Conservation (phyloP, 2,797 vertebrate genomes). For the Uromys caudimaculatus region DNA sequence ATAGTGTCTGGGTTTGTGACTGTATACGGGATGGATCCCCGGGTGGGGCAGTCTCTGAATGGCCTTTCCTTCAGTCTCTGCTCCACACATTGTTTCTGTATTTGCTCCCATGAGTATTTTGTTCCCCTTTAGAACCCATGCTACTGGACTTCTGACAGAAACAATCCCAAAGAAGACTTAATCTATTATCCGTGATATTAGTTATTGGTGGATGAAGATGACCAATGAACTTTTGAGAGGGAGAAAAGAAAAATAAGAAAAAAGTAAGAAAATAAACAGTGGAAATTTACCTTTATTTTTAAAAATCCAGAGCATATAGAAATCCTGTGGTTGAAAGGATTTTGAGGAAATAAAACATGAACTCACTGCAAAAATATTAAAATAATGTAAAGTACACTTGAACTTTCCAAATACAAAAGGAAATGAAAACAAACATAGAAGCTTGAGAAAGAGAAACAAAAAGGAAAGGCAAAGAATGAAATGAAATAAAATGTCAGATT, state of each 20-base stretch:
- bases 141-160: neutral
- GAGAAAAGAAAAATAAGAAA: neutral
- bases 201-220: neutral
- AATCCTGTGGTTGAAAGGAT: neutral
- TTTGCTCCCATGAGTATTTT: too few relatives aligned
- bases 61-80: too few relatives aligned
- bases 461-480: neutral
- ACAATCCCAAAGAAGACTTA: too few relatives aligned
- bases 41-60: too few relatives aligned
- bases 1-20: too few relatives aligned
- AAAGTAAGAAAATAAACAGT: neutral
- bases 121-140: too few relatives aligned
- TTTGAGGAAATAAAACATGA: neutral
- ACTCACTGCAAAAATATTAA: neutral
- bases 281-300: neutral
- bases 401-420: neutral
- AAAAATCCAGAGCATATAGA: neutral
- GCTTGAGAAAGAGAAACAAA: neutral
- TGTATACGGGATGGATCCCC: too few relatives aligned
- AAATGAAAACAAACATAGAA: neutral
- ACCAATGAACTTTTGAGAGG: neutral
- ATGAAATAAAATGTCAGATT: neutral
- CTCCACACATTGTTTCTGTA: too few relatives aligned
- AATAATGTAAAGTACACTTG: neutral
- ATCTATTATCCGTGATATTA: neutral